phyloP scores from a whole-genome alignment of 2,888 invertebrate genomes.

The Rhimphoctona megacephalus region DNA sequence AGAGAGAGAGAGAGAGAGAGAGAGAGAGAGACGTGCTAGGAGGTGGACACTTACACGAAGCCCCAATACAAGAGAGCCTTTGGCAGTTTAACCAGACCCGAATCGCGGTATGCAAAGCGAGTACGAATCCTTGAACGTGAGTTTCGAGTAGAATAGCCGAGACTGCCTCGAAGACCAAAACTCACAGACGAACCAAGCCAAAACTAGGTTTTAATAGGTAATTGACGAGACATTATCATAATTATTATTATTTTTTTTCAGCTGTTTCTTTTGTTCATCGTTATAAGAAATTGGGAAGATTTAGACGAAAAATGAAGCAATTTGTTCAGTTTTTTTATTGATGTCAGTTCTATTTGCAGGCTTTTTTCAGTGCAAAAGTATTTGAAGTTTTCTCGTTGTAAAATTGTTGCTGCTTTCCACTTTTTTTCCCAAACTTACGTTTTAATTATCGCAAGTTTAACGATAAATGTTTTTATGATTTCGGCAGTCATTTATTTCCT shows the following conservation, averaged over 20 bases:
- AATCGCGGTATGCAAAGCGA: slow-evolving; percentile 74
- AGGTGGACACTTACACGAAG: slow-evolving; percentile 64
- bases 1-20: slow-evolving; percentile 43
- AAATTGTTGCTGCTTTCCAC: not conserved
- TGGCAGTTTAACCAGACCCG: slow-evolving; percentile 61
- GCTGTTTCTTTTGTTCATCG: not conserved
- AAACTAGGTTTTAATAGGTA: slow-evolving; percentile 39
- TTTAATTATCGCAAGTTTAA: slow-evolving; percentile 7
- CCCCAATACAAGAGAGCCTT: slow-evolving; percentile 60
- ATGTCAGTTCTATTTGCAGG: not conserved
- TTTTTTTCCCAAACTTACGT: not conserved
- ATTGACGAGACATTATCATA: slow-evolving; percentile 46
- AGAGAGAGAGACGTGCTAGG: slow-evolving; percentile 38
- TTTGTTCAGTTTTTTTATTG: not conserved
- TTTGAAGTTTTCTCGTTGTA: not conserved
- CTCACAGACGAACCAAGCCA: slow-evolving; percentile 21
- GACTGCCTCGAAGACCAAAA: slow-evolving; percentile 61
- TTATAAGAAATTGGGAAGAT: not conserved
- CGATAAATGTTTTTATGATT: not conserved
- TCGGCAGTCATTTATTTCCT: not conserved
- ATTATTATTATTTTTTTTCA: slow-evolving; percentile 30
- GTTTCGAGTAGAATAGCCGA: slow-evolving; percentile 65
- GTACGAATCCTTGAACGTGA: slow-evolving; percentile 76
- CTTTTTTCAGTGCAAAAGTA: not conserved
- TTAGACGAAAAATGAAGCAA: not conserved